These are phyloP conservation scores for Caenorhabditis panamensis DNA, from an alignment of 2,888 invertebrate genomes.

Conservation along the genomic window DNA sequence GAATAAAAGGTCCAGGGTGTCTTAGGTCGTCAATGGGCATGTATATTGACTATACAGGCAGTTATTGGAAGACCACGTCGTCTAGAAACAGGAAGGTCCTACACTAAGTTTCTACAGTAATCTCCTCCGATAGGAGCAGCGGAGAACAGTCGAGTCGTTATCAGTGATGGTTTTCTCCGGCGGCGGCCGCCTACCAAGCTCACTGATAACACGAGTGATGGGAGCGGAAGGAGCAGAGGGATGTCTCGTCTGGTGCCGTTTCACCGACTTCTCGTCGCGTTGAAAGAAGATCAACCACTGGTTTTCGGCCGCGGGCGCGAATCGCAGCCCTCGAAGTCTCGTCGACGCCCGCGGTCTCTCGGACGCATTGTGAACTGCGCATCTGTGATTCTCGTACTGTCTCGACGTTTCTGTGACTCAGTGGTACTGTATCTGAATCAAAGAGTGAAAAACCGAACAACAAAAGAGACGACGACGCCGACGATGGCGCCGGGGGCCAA, in stretches of 20 bases:
- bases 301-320: constrained; percentile 64
- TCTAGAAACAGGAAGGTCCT: no score
- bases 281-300: constrained; percentile 63
- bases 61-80: no score
- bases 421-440: constrained; percentile 47
- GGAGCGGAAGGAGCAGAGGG: constrained; percentile 27
- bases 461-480: constrained; percentile 3
- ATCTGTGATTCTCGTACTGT: constrained; percentile 11
- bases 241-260: constrained; percentile 31
- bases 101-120: neutral
- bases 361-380: constrained; percentile 33
- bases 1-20: no score
- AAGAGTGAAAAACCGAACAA: constrained; percentile 43
- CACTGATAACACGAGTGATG: constrained; percentile 33
- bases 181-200: constrained; percentile 21
- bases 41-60: no score
- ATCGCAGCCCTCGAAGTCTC: constrained; percentile 39
- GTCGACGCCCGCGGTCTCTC: constrained; percentile 38
- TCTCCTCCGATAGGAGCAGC: neutral
- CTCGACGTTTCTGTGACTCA: neutral
- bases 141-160: constrained; percentile 23
- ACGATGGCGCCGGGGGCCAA: constrained; percentile 13
- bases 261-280: constrained; percentile 34
- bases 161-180: constrained; percentile 23
- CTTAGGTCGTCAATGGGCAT: no score